Evolutionary conservation across 2,888 invertebrate species (phyloP).

Genomic region (Eumacrocentrus americanus): DNA sequence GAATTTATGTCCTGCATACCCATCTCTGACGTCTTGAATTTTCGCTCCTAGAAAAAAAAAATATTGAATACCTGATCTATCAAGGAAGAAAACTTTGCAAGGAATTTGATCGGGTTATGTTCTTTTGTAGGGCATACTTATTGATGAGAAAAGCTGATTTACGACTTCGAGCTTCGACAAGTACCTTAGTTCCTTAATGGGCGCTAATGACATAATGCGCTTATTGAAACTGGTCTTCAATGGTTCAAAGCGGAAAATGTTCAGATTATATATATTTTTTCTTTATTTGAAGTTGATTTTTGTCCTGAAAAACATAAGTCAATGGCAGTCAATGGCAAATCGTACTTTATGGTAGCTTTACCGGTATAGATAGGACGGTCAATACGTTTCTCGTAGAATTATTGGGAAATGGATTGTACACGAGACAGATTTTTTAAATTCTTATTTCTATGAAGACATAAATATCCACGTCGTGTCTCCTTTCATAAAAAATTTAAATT

Average conservation of each 20-base stretch:
- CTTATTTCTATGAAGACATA: not conserved
- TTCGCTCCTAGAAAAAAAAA: no score
- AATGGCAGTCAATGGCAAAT: not conserved
- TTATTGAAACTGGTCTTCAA: no score
- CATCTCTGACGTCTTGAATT: no score
- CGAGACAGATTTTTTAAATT: not conserved
- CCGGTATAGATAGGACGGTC: not conserved
- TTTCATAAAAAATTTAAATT: not conserved
- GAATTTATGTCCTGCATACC: no score
- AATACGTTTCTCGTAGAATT: not conserved
- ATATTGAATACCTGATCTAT: no score
- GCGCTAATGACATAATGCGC: not conserved
- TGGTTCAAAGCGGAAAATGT: no score
- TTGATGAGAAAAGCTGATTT: constrained; percentile 11
- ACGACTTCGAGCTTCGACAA: not conserved
- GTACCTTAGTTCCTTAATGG: not conserved
- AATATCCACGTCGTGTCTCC: not conserved
- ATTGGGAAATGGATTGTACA: not conserved
- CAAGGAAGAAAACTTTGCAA: not conserved
- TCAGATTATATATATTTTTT: no score
- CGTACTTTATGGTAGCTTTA: not conserved
- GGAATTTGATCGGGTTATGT: not conserved
- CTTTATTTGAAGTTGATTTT: no score
- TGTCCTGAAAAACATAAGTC: no score
- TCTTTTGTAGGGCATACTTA: not conserved